A percentile compares a stretch with the other conserved stretches of the same genome.
phyloP scores from a whole-genome alignment of 1,140 invertebrate species.

The Capitella teleta region DNA sequence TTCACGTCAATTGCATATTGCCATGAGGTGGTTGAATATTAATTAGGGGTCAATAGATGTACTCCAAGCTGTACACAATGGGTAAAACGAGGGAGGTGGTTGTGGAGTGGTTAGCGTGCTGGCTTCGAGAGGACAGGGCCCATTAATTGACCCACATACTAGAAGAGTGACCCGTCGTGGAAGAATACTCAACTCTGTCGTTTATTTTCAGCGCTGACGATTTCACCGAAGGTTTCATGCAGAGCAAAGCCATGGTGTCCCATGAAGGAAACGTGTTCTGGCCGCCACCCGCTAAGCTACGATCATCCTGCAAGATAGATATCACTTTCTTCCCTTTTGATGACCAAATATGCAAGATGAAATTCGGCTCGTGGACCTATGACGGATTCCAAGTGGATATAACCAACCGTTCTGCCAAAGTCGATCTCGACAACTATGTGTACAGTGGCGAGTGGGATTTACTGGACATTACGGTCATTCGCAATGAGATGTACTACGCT shows the following conservation, averaged over 20 bases:
- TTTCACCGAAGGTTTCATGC: constrained; percentile 49
- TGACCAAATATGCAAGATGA: constrained; percentile 24
- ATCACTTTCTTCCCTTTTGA: constrained; percentile 40
- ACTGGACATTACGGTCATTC: constrained; percentile 41
- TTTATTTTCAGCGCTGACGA: constrained; percentile 48
- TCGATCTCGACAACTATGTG: constrained; percentile 52
- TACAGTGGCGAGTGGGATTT: constrained; percentile 59
- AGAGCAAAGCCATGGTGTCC: constrained; percentile 46
- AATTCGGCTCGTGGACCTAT: constrained; percentile 46
- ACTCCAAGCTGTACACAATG: too few relatives aligned
- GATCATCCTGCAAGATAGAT: constrained; percentile 28
- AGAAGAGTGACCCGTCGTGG: too few relatives aligned
- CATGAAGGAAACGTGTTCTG: constrained; percentile 47
- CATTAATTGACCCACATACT: too few relatives aligned
- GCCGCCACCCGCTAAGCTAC: constrained; percentile 48
- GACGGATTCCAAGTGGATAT: constrained; percentile 65
- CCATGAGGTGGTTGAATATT: too few relatives aligned
- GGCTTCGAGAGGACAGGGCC: too few relatives aligned
- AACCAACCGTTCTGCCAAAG: constrained; percentile 46
- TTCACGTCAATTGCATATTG: too few relatives aligned
- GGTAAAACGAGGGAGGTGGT: too few relatives aligned
- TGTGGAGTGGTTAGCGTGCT: too few relatives aligned
- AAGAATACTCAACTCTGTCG: too few relatives aligned
- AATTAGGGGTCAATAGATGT: too few relatives aligned
- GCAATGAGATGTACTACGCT: constrained; percentile 46